Evolutionary conservation across 2,888 invertebrate genomes (phyloP).

Genomic region (Philereme vetulata): DNA sequence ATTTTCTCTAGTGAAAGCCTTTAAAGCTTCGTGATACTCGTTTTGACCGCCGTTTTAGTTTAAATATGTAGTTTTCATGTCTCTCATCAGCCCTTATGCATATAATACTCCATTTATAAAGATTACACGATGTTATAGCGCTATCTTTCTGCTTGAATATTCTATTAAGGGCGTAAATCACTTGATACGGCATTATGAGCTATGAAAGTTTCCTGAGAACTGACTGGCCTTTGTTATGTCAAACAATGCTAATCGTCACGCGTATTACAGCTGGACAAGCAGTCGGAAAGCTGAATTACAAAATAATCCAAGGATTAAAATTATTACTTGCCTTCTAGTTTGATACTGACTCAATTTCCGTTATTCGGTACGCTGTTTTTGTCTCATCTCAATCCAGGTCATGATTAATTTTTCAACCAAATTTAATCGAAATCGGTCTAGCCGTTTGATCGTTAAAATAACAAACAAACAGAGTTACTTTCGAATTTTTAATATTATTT

Average conservation of each 20-base stretch:
- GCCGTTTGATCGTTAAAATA: too few species aligned
- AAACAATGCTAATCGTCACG: constrained; percentile 18
- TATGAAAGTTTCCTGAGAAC: constrained; percentile 15
- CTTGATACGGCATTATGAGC: constrained; percentile 17
- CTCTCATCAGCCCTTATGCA: constrained; percentile 5
- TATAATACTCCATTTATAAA: too few species aligned
- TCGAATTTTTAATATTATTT: too few species aligned
- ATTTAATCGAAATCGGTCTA: too few species aligned
- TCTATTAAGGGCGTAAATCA: constrained; percentile 1
- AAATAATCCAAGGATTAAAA: not conserved
- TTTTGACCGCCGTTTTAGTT: constrained; percentile 16
- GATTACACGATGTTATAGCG: too few species aligned
- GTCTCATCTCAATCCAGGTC: too few species aligned
- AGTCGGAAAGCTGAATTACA: not conserved
- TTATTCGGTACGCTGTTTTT: not conserved
- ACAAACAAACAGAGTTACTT: too few species aligned
- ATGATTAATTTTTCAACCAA: too few species aligned
- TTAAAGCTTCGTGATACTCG: constrained; percentile 20
- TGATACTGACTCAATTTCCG: too few species aligned
- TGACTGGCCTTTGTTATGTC: constrained; percentile 20
- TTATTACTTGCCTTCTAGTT: not conserved
- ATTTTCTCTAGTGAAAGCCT: constrained; percentile 15
- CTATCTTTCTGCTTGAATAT: too few species aligned
- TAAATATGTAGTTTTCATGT: constrained; percentile 22
- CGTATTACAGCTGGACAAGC: constrained; percentile 6